Base-by-base conservation (phyloP, 2,888 invertebrate genomes). In the Sphecodes monilicornis region DNA sequence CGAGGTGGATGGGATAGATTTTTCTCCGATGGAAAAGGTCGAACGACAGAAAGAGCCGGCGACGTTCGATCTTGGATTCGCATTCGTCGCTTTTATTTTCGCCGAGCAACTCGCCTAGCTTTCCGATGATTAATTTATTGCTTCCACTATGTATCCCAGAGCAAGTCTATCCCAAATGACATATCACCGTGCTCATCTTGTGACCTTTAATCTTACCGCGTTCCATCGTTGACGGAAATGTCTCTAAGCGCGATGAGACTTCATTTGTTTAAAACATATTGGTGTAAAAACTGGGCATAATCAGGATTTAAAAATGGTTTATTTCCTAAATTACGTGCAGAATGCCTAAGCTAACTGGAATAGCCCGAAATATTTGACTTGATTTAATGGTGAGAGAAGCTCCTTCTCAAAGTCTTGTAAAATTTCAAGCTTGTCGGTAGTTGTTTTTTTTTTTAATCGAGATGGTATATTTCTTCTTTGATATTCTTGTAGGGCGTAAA, bases 1-100 rank as follows among this genome's bases (percentile, higher is more conserved):
- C 85, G 87, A 89, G 79, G 76, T 86, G 78, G 85, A 79, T 76
- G 79, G 76, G 78, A 86, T 82, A 70, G 82, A 90, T 90, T 86
- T 90, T 88, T 89, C 78, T 36, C 69, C 60, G 29, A 73, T 84
- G 76, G 85, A 83, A 88, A 90, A 90, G 88, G 88, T 91, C 87
- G 90, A 80, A 82, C 73, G 85, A 87, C 89, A 86, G 87, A 83
- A 54, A 41, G 68, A 76, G 60, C 69, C 72, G 73, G 26, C 68
- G 39, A 68, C 64, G 60, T 81, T 46, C 64, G 80, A 85, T 60
- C 54, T 46, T 41, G 41, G 39, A 46, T 71, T 29, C 60, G 41
- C 29, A 22, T 39, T 46, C 76, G 54, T 26, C 36, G 73, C 57
- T 76, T 71, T 79, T 77, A 74, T 86, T 76, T 82, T 39, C 82